Conservation (phyloP, 2,113 vertebrate genomes). For the Eulemur macaco region DNA sequence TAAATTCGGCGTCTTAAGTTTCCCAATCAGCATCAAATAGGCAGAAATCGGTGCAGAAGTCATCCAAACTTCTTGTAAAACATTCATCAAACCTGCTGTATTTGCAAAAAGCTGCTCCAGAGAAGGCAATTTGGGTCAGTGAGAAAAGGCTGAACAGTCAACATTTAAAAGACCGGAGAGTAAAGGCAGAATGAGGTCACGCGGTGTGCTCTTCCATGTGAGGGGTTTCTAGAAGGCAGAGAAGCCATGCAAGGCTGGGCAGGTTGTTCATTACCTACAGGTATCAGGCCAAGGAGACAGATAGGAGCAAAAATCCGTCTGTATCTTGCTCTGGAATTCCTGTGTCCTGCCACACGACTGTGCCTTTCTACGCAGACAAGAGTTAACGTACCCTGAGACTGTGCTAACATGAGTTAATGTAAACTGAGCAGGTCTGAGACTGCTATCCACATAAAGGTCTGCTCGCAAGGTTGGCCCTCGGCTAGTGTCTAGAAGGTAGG, state of each 20-base stretch:
- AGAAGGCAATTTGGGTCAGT: neutral
- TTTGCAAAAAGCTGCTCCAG: neutral
- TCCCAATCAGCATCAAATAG: neutral
- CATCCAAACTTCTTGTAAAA: neutral
- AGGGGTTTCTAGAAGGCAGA: neutral
- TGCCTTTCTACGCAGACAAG: neutral
- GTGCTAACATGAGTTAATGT: neutral
- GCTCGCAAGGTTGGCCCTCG: neutral
- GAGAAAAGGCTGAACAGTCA: neutral
- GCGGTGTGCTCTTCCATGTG: rapidly evolving
- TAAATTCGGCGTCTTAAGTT: neutral
- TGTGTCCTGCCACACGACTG: neutral
- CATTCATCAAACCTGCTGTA: neutral
- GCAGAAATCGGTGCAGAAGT: neutral
- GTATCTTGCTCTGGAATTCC: neutral
- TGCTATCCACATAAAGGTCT: neutral
- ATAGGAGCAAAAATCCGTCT: neutral
- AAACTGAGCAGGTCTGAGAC: neutral
- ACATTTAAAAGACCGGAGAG: neutral
- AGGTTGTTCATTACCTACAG: neutral
- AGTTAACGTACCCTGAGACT: neutral
- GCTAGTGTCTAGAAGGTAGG: neutral
- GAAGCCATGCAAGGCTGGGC: rapidly evolving
- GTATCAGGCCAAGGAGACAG: neutral
- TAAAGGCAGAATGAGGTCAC: neutral